phyloP scores from a whole-genome alignment of 2,888 invertebrate species.

The Phlogophora meticulosa region DNA sequence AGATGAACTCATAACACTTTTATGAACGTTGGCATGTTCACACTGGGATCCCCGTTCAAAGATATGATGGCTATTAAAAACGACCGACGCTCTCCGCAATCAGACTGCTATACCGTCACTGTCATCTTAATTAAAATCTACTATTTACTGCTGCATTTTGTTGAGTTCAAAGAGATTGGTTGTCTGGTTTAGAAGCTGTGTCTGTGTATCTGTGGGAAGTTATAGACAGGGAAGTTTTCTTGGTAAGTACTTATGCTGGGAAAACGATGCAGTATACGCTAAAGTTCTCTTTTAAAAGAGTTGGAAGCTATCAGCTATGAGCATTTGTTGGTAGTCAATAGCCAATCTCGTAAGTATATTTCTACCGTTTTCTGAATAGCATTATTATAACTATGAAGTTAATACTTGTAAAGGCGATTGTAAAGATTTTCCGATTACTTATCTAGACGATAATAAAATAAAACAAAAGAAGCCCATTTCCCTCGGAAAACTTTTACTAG shows the following conservation, averaged over 20 bases:
- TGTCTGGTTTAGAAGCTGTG: slow-evolving; percentile 19
- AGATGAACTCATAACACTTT: slow-evolving; percentile 89
- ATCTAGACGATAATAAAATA: slow-evolving; percentile 35
- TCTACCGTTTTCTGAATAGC: too few relatives aligned
- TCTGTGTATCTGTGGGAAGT: slow-evolving; percentile 2
- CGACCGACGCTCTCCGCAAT: slow-evolving; percentile 81
- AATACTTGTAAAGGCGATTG: slow-evolving; percentile 5
- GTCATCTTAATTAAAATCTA: slow-evolving; percentile 88
- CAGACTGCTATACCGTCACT: slow-evolving; percentile 78
- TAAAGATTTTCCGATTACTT: slow-evolving; percentile 28
- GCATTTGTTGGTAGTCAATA: slow-evolving; percentile 17
- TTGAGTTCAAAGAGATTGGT: slow-evolving; percentile 39
- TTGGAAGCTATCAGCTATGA: slow-evolving; percentile 17
- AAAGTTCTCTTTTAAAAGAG: slow-evolving; percentile 4
- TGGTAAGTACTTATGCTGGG: not conserved
- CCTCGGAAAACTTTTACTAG: slow-evolving; percentile 14
- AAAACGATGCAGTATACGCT: too few relatives aligned
- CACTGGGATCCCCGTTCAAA: slow-evolving; percentile 71
- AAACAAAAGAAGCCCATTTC: slow-evolving; percentile 19
- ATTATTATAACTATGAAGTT: slow-evolving; percentile 3
- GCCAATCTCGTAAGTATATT: not conserved
- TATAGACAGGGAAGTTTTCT: slow-evolving; percentile 8
- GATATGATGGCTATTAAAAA: slow-evolving; percentile 86
- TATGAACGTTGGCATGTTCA: slow-evolving; percentile 78
- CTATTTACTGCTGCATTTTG: slow-evolving; percentile 72